Percentiles rank a stretch among this genome's conserved stretches.
These are phyloP conservation scores for Kradibia gibbosae DNA, from an alignment of 1,140 invertebrate genomes.

Conservation along the genomic window DNA sequence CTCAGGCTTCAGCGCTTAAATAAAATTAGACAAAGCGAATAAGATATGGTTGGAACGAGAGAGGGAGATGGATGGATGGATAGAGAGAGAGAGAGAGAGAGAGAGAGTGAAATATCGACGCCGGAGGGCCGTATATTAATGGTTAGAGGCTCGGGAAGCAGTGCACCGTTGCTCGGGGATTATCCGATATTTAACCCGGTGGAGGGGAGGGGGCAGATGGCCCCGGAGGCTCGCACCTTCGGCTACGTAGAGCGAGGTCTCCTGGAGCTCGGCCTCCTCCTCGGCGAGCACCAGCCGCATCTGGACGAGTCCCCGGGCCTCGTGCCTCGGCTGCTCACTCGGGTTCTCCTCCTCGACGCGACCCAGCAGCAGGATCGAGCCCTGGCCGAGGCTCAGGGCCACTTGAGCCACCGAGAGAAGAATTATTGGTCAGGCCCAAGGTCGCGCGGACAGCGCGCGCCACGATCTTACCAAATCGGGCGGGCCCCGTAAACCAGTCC, in stretches of 20 bases:
- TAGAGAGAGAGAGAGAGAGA: no score
- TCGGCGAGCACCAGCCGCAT: slow-evolving; percentile 58
- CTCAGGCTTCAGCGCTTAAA: no score
- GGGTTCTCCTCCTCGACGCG: slow-evolving; percentile 28
- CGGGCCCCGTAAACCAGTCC: slow-evolving; percentile 13
- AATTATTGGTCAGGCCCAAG: slow-evolving; percentile 5
- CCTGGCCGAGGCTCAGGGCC: slow-evolving; percentile 69
- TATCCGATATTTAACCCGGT: no score
- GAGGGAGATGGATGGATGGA: no score
- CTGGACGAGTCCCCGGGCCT: slow-evolving; percentile 62
- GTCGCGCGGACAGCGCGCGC: slow-evolving; percentile 7
- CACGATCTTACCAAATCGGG: slow-evolving; percentile 45
- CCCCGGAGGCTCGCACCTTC: slow-evolving; percentile 61
- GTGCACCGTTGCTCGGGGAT: no score
- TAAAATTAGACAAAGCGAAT: no score
- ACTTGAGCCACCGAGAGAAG: slow-evolving; percentile 56
- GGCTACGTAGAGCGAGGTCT: slow-evolving; percentile 68
- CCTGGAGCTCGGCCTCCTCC: slow-evolving; percentile 61
- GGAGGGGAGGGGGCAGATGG: background rate
- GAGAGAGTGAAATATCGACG: no score
- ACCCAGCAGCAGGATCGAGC: slow-evolving; percentile 67
- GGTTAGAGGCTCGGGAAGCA: no score
- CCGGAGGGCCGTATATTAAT: no score
- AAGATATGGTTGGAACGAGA: no score
- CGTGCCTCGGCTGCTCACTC: background rate